Evolutionary conservation across 2,797 vertebrate genomes (phyloP), one percentile per base, ranked within the genome.

Genomic region (Delichon dasypus): DNA sequence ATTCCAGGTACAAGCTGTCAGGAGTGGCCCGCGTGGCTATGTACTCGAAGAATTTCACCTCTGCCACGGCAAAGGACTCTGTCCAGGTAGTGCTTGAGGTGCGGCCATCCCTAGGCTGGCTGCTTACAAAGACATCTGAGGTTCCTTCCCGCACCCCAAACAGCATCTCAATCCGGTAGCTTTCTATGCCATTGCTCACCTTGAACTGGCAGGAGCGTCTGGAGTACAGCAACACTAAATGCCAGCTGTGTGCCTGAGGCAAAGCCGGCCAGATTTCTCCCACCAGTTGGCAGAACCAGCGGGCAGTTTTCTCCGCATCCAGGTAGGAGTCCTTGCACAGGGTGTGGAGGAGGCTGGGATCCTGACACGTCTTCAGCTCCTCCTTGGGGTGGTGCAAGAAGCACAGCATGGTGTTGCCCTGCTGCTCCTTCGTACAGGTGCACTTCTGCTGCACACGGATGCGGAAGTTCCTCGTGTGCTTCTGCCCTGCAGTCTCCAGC

Each of bases 221-320:
- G 34, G 53, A n/a, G 53, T 44, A 44, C 44, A 79, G 23, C 64
- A 58, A 7, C 53, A 14, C 30, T n/a, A 67, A 40, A 67, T 5
- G 64, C 77, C 64, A 57, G 0, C 1, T 9, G 18, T n/a, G 29
- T 0, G 51, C 27, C 11, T 32, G 27, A 21, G 4, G 34, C 51
- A 79, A 10, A 38, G 57, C 73, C 2, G 29, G 57, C 57, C 58
- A 62, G 23, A n/a, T 10, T 6, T 30, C 47, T 29, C 3, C 47
- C 51, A 87, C 20, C 10, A 51, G 5, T 0, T 16, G 5, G 4
- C 10, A 36, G 30, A 85, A 60, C 57, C 55, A 88, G 32, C 1
- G 2, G 13, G 19, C 16, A 11, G 77, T 48, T 68, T 80, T 80
- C 9, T 47, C 4, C 45, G 60, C 54, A 1, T 70, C 47, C 0